Conservation (phyloP, 1,140 invertebrate genomes). For the Pristionchus pacificus region DNA sequence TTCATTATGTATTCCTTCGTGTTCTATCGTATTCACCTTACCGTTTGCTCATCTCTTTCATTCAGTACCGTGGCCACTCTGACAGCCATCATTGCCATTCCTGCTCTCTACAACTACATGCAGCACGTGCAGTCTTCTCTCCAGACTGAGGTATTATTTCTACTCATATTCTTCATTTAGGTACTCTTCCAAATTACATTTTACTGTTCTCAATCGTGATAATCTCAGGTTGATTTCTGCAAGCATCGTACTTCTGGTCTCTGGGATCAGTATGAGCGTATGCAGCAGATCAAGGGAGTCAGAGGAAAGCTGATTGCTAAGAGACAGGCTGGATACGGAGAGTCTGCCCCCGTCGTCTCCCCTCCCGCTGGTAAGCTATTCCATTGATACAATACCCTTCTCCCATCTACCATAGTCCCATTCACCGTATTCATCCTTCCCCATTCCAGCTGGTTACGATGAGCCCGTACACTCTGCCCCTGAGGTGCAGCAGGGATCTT, state of each 20-base stretch:
- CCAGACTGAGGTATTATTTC: conserved; percentile 33
- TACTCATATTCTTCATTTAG: no score
- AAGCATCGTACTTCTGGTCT: conserved; percentile 29
- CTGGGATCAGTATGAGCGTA: conserved; percentile 29
- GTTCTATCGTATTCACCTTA: no score
- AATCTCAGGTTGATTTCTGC: conserved; percentile 23
- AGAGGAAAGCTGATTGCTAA: neutral
- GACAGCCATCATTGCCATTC: conserved; percentile 32
- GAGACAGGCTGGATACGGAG: conserved; percentile 15
- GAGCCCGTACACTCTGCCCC: conserved; percentile 28
- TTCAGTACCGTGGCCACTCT: conserved; percentile 36
- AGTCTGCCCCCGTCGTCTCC: conserved; percentile 19
- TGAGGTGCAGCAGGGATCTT: conserved; percentile 18
- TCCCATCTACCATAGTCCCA: no score
- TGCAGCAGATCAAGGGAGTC: neutral
- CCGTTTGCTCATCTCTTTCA: no score
- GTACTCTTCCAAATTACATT: no score
- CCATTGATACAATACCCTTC: neutral
- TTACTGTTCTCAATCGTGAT: no score
- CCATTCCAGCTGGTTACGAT: conserved; percentile 17
- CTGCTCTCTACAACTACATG: conserved; percentile 41
- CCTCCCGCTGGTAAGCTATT: conserved; percentile 1
- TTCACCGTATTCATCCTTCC: neutral
- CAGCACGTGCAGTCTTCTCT: conserved; percentile 34
- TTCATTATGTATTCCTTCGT: no score